Conservation (phyloP, 1,140 invertebrate genomes). For the Conus betulinus region DNA sequence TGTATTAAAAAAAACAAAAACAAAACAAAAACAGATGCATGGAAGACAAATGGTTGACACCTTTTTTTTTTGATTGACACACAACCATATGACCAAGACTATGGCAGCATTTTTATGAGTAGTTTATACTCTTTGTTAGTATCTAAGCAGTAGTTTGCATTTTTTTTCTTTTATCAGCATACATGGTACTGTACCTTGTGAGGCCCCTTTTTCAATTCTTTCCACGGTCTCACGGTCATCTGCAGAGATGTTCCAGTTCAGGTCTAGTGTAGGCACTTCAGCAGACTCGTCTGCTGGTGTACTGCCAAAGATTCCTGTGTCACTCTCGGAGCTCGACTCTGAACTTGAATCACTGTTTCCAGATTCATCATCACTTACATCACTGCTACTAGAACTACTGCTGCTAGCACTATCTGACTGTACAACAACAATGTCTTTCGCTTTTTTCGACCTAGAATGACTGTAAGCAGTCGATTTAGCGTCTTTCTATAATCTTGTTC, state of each 20-base stretch:
- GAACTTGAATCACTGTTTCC: neutral
- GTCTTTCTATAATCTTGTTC: neutral
- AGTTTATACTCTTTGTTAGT: too few relatives aligned
- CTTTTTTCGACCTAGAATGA: neutral
- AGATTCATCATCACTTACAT: neutral
- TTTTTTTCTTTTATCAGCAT: too few relatives aligned
- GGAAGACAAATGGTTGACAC: too few relatives aligned
- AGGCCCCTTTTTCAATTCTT: neutral
- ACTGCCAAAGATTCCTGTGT: neutral
- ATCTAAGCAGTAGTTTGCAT: too few relatives aligned
- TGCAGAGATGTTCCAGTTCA: constrained; percentile 20
- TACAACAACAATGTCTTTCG: neutral
- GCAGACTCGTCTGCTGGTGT: neutral
- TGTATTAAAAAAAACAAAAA: too few relatives aligned
- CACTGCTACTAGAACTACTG: neutral
- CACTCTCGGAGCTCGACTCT: neutral
- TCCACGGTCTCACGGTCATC: constrained; percentile 8
- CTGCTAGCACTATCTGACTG: neutral
- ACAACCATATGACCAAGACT: too few relatives aligned
- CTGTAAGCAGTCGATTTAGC: neutral
- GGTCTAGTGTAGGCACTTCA: neutral
- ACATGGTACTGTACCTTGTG: too few relatives aligned
- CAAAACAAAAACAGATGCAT: too few relatives aligned
- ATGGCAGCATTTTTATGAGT: too few relatives aligned
- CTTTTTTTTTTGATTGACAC: too few relatives aligned